Evolutionary conservation across 2,113 vertebrate species (phyloP).

Genomic region (Myodes glareolus): DNA sequence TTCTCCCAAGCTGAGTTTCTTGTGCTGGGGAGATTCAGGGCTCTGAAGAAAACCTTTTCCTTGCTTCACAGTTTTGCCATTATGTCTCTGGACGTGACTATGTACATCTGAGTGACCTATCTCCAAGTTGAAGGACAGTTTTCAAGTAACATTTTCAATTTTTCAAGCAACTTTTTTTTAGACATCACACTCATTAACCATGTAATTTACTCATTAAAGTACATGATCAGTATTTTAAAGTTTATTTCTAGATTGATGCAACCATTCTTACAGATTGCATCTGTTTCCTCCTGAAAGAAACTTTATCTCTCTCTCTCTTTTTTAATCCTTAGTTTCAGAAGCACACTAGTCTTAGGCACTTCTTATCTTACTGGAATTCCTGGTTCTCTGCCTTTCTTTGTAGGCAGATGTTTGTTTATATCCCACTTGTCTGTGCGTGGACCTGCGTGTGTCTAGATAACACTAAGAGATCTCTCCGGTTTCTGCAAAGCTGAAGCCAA

Average conservation of each 20-base stretch:
- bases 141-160: slow-evolving; percentile 7
- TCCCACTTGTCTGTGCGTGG: neutral
- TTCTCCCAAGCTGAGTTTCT: fast-evolving
- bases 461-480: no score
- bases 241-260: neutral
- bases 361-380: neutral
- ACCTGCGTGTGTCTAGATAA: neutral
- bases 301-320: neutral
- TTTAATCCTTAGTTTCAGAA: neutral
- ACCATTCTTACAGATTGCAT: neutral
- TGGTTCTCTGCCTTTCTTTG: neutral
- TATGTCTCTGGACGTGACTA: neutral
- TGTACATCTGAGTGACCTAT: neutral
- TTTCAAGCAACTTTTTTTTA: neutral
- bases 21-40: neutral
- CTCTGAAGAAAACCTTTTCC: neutral
- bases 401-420: neutral
- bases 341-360: neutral
- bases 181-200: neutral
- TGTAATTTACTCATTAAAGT: neutral
- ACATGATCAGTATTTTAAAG: neutral
- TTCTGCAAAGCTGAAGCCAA: neutral
- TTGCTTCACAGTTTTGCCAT: neutral
- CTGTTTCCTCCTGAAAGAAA: neutral
- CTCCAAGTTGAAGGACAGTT: neutral